Percentiles rank a stretch among this genome's conserved stretches.
phyloP scores from a whole-genome alignment of 1,140 invertebrate species.

The Idris sp. region DNA sequence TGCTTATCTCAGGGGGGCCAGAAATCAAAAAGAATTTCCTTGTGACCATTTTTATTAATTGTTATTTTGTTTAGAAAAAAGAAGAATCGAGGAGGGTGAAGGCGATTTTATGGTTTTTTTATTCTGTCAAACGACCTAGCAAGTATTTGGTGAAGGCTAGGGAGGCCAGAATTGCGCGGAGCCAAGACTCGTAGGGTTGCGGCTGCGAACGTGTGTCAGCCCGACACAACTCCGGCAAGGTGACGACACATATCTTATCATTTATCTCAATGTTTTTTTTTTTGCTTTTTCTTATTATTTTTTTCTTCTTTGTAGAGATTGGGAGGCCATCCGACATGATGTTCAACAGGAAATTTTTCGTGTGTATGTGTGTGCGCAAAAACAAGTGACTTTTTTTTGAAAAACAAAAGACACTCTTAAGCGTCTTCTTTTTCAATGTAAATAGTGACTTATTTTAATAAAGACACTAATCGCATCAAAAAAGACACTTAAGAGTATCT shows the following conservation, averaged over 20 bases:
- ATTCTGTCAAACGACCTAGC: constrained; percentile 74
- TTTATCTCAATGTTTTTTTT: constrained; percentile 48
- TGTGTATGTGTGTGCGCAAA: constrained; percentile 36
- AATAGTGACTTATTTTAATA: too few relatives aligned
- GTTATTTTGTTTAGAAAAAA: background rate
- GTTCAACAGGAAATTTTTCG: constrained; percentile 43
- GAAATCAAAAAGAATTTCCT: constrained; percentile 13
- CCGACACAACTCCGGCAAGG: constrained; percentile 74
- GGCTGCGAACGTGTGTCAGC: constrained; percentile 68
- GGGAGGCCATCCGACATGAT: constrained; percentile 64
- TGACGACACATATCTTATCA: constrained; percentile 64
- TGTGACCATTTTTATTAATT: background rate
- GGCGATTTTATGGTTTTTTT: constrained; percentile 71
- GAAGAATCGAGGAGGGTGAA: constrained; percentile 2
- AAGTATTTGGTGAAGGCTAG: constrained; percentile 77
- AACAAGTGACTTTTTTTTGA: too few relatives aligned
- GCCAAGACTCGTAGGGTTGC: constrained; percentile 64
- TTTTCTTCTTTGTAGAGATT: constrained; percentile 63
- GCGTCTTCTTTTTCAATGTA: too few relatives aligned
- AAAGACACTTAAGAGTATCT: too few relatives aligned
- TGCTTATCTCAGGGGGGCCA: background rate
- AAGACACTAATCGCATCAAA: too few relatives aligned
- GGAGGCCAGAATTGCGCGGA: constrained; percentile 73
- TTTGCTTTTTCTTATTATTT: constrained; percentile 26
- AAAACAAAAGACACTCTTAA: too few relatives aligned